These are phyloP conservation scores for Drosophila kikkawai DNA, from an alignment of 1,140 invertebrate species.

Conservation along the genomic window DNA sequence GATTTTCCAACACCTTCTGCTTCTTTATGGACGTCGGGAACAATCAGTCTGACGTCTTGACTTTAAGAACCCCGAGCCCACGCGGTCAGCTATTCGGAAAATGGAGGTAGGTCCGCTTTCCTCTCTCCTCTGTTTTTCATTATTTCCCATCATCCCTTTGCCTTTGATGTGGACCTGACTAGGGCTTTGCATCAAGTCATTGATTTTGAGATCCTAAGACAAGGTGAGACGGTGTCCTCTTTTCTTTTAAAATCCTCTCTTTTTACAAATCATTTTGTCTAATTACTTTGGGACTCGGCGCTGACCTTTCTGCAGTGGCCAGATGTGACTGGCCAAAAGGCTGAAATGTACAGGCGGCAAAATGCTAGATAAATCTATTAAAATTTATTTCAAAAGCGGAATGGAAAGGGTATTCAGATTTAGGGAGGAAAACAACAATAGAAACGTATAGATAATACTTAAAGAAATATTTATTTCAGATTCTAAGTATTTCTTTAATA, in stretches of 20 bases:
- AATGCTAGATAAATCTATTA: slow-evolving; percentile 4
- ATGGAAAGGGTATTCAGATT: neutral
- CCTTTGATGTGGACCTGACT: slow-evolving; percentile 58
- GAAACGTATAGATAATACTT: neutral
- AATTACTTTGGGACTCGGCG: slow-evolving; percentile 53
- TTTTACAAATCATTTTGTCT: slow-evolving; percentile 66
- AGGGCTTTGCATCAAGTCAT: slow-evolving; percentile 57
- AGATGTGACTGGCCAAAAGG: slow-evolving; percentile 15
- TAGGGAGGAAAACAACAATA: neutral
- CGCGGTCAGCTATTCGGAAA: slow-evolving; percentile 13
- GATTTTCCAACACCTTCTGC: slow-evolving; percentile 63
- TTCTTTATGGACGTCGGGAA: slow-evolving; percentile 62
- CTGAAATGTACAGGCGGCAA: neutral
- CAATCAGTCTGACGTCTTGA: slow-evolving; percentile 74
- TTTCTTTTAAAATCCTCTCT: slow-evolving; percentile 9
- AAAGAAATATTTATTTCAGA: neutral
- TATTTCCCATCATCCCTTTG: slow-evolving; percentile 27
- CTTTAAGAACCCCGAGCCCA: slow-evolving; percentile 45
- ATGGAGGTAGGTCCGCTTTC: slow-evolving; percentile 1
- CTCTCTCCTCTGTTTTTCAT: neutral
- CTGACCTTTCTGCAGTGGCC: slow-evolving; percentile 6
- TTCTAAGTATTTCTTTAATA: neutral
- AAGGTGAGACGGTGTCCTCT: slow-evolving; percentile 1
- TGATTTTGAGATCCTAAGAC: slow-evolving; percentile 34
- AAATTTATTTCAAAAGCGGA: neutral